These are phyloP conservation scores for Mesochorus sp. DNA, from an alignment of 2,888 invertebrate species.

Conservation along the genomic window DNA sequence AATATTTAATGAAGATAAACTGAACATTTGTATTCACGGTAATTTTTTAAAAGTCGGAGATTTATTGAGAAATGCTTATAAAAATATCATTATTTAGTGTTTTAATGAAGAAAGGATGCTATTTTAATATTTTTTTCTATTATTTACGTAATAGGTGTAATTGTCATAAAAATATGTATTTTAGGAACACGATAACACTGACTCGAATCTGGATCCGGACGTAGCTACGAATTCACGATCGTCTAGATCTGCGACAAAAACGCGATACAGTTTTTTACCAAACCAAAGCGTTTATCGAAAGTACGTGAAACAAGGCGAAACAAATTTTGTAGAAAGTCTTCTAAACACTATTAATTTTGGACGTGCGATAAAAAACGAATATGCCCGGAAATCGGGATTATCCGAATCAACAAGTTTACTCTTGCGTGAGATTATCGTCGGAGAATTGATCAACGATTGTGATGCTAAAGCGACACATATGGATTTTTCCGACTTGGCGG, in stretches of 20 bases:
- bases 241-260: too few relatives aligned
- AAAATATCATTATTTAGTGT: background rate
- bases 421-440: slow-evolving; percentile 1
- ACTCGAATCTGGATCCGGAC: background rate
- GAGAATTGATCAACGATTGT: background rate
- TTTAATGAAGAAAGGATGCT: background rate
- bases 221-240: background rate
- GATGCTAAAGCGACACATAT: background rate
- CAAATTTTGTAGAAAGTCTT: background rate
- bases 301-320: background rate
- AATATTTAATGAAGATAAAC: background rate
- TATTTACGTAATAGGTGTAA: background rate
- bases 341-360: background rate
- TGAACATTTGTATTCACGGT: background rate
- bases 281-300: background rate
- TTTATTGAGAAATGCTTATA: background rate
- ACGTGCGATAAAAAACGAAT: background rate
- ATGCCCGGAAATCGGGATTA: background rate
- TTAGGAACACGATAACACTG: background rate
- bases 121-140: background rate
- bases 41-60: background rate
- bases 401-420: background rate
- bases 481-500: background rate
- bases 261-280: background rate
- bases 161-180: background rate